Evolutionary conservation across 2,888 invertebrate genomes (phyloP).

Genomic region (Galerucella pusilla): DNA sequence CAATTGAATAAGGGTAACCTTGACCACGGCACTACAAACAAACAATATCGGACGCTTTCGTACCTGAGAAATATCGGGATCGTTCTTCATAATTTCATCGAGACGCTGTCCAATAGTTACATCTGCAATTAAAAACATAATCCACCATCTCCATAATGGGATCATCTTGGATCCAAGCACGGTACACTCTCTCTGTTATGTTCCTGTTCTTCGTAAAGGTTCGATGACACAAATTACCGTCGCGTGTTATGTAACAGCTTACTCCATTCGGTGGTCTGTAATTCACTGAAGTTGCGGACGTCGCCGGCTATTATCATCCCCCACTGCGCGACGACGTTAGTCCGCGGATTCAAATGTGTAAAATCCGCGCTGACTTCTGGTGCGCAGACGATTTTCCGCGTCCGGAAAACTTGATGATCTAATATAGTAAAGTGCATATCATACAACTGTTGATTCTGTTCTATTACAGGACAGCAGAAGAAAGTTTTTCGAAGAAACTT

Average conservation of each 20-base stretch:
- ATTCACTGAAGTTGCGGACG: conserved; percentile 40
- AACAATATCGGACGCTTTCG: conserved; percentile 42
- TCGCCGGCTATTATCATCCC: conserved; percentile 27
- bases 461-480: too few species aligned
- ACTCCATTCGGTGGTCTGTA: conserved; percentile 31
- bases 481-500: too few species aligned
- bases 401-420: conserved; percentile 27
- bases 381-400: conserved; percentile 26
- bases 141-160: conserved; percentile 4
- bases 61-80: conserved; percentile 78
- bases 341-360: conserved; percentile 11
- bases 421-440: conserved; percentile 1
- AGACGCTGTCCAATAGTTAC: conserved; percentile 59
- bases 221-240: conserved; percentile 36
- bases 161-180: conserved; percentile 7
- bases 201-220: conserved; percentile 35
- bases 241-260: conserved; percentile 4
- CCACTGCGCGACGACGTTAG: conserved; percentile 28
- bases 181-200: conserved; percentile 13
- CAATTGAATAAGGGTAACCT: conserved; percentile 29
- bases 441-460: not conserved
- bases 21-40: conserved; percentile 29
- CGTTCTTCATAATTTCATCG: conserved; percentile 73
- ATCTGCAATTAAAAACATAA: conserved; percentile 33
- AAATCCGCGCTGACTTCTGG: conserved; percentile 15